Percentiles rank a stretch among this genome's conserved stretches.
Evolutionary conservation across 2,113 vertebrate genomes (phyloP).

Genomic region (Myrmecophaga tridactyla): DNA sequence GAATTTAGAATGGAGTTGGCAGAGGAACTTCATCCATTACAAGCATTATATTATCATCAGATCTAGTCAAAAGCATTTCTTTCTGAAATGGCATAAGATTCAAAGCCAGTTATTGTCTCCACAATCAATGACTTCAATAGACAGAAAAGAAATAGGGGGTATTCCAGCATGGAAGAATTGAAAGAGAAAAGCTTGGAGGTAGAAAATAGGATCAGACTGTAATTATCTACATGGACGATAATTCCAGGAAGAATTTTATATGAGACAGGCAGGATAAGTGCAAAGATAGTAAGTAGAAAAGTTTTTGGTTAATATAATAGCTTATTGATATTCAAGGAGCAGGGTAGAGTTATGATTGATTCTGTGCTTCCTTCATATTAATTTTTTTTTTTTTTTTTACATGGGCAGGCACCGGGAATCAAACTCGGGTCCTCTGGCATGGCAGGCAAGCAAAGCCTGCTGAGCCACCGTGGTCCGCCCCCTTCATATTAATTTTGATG

Average conservation of each 20-base stretch:
- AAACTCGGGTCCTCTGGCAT: too few species aligned
- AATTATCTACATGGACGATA: not conserved
- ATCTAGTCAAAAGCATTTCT: constrained; percentile 34
- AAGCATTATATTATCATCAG: constrained; percentile 40
- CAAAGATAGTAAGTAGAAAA: not conserved
- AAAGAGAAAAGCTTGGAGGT: not conserved
- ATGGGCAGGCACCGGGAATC: too few species aligned
- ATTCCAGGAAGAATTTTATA: not conserved
- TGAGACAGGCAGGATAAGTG: not conserved
- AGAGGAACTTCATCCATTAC: not conserved
- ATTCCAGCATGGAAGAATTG: not conserved
- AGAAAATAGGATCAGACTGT: not conserved
- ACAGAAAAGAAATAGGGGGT: not conserved
- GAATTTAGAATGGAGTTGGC: not conserved
- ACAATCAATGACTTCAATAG: constrained; percentile 20
- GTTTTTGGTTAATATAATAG: not conserved
- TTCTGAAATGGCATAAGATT: constrained; percentile 12
- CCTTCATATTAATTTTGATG: not conserved
- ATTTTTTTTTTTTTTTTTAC: too few species aligned
- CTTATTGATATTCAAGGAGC: not conserved
- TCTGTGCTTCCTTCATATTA: not conserved
- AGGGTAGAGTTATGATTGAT: not conserved
- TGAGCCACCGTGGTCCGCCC: too few species aligned
- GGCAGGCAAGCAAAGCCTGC: too few species aligned
- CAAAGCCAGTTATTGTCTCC: not conserved